Percentiles rank a stretch among this genome's conserved stretches.
These are phyloP conservation scores for Diadegma fenestrale DNA, from an alignment of 2,888 invertebrate species.

Conservation along the genomic window DNA sequence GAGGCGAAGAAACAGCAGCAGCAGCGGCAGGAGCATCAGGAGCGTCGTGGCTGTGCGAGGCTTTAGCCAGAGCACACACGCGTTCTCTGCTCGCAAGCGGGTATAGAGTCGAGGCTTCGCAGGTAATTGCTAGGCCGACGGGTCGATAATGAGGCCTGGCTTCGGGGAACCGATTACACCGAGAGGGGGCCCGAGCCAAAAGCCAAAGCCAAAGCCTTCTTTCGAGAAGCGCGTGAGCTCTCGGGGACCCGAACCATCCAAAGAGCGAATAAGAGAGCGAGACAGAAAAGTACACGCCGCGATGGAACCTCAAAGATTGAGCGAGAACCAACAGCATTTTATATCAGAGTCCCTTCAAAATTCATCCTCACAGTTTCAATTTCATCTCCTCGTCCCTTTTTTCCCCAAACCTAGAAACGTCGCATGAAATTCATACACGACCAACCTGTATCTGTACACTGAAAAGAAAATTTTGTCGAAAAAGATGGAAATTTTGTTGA, in stretches of 20 bases:
- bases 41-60: constrained; percentile 58
- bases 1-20: constrained; percentile 30
- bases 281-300: constrained; percentile 46
- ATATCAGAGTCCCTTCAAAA: constrained; percentile 51
- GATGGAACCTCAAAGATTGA: constrained; percentile 61
- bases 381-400: constrained; percentile 20
- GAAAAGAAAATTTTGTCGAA: too few relatives aligned
- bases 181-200: constrained; percentile 79
- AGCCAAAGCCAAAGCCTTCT: constrained; percentile 69
- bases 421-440: constrained; percentile 51
- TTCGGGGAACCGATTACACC: constrained; percentile 85
- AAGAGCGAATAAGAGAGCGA: constrained; percentile 56
- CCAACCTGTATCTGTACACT: constrained; percentile 31
- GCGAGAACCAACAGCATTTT: constrained; percentile 55
- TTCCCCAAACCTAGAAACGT: constrained; percentile 34
- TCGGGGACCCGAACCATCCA: constrained; percentile 45
- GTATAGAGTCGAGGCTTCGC: constrained; percentile 83
- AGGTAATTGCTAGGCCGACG: constrained; percentile 85
- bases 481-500: too few relatives aligned
- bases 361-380: constrained; percentile 54
- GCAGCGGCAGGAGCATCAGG: constrained; percentile 36
- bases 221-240: constrained; percentile 66
- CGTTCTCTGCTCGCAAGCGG: constrained; percentile 60
- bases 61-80: constrained; percentile 65
- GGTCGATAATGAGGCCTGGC: constrained; percentile 85